Conservation (phyloP, 2,888 invertebrate species). For the Heliconius hortense region DNA sequence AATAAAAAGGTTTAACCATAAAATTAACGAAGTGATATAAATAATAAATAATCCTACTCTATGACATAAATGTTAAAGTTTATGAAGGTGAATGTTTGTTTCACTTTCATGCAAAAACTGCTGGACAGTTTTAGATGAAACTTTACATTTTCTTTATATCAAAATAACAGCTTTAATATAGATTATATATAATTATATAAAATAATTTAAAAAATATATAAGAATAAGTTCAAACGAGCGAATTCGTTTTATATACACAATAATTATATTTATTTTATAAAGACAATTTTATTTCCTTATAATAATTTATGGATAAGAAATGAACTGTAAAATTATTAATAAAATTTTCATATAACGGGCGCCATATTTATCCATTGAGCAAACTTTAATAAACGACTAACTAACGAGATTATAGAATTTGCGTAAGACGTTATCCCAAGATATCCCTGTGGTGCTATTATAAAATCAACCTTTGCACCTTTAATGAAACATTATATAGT, state of each 20-base stretch:
- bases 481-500: not conserved
- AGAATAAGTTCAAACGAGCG: no score
- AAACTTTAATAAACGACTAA: conserved; percentile 19
- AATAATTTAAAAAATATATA: no score
- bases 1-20: not conserved
- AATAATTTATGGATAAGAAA: not conserved
- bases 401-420: conserved; percentile 22
- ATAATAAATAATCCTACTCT: not conserved
- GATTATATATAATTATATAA: no score
- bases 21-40: not conserved
- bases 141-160: no score
- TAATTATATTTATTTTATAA: not conserved
- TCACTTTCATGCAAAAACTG: no score
- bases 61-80: no score
- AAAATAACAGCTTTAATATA: no score
- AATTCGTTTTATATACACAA: not conserved
- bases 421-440: conserved; percentile 20
- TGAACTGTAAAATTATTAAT: not conserved
- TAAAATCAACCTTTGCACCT: conserved; percentile 7
- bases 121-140: no score
- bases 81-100: no score
- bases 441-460: conserved; percentile 5
- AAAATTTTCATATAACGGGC: not conserved
- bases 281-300: not conserved
- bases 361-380: not conserved